A percentile compares a stretch with the other conserved stretches of the same genome.
These are phyloP conservation scores for Chrysodeixis includens DNA, from an alignment of 2,888 invertebrate genomes.

Conservation along the genomic window DNA sequence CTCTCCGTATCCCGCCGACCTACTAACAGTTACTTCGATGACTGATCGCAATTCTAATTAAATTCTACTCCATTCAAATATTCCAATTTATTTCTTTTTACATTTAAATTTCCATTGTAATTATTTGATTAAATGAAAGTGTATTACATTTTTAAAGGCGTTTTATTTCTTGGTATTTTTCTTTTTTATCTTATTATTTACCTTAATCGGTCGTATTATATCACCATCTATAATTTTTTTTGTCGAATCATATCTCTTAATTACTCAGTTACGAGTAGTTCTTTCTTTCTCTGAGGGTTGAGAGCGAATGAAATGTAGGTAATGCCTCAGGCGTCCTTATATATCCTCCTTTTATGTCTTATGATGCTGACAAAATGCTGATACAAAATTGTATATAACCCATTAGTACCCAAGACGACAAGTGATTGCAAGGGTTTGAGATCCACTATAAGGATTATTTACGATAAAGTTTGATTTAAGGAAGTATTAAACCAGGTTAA, in stretches of 20 bases:
- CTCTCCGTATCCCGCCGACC: slow-evolving; percentile 82
- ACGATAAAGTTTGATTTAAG: not conserved
- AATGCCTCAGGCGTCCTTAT: too few relatives aligned
- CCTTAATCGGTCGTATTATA: too few relatives aligned
- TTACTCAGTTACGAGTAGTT: too few relatives aligned
- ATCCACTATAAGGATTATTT: not conserved
- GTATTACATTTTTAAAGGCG: slow-evolving; percentile 25
- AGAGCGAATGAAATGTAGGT: too few relatives aligned
- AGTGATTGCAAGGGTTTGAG: not conserved
- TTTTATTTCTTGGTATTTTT: slow-evolving; percentile 18
- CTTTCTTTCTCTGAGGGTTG: too few relatives aligned
- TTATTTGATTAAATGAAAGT: slow-evolving; percentile 43
- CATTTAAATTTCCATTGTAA: slow-evolving; percentile 22
- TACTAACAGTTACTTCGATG: slow-evolving; percentile 80
- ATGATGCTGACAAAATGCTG: slow-evolving; percentile 1
- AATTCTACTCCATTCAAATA: slow-evolving; percentile 29
- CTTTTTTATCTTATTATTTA: too few relatives aligned
- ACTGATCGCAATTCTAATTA: slow-evolving; percentile 56
- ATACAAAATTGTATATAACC: not conserved
- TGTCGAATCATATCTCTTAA: too few relatives aligned
- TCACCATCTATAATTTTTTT: too few relatives aligned
- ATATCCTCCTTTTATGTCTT: too few relatives aligned
- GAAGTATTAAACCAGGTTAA: not conserved
- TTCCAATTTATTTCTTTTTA: slow-evolving; percentile 37
- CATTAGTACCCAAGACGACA: not conserved